phyloP scores from a whole-genome alignment of 1,140 invertebrate species.

The Drosophila mayri region DNA sequence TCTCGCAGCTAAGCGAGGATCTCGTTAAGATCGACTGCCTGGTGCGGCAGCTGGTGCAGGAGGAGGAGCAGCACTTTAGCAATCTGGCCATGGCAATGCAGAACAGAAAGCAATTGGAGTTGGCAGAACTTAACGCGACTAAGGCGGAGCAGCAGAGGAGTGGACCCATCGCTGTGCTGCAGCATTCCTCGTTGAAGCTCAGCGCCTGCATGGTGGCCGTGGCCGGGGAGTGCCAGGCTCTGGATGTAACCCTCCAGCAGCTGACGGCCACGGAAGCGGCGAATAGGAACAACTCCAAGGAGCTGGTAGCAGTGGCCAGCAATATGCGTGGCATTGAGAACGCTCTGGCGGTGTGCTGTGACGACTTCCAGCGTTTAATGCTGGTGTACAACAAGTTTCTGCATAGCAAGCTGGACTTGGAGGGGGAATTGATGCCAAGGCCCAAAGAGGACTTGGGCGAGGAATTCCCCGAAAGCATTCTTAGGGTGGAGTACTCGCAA shows the following conservation, averaged over 20 bases:
- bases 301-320: constrained; percentile 74
- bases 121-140: constrained; percentile 63
- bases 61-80: constrained; percentile 80
- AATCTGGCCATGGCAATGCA: constrained; percentile 73
- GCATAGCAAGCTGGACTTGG: constrained; percentile 69
- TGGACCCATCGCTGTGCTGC: constrained; percentile 74
- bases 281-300: constrained; percentile 67
- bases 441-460: constrained; percentile 13
- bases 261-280: constrained; percentile 72
- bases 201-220: constrained; percentile 83
- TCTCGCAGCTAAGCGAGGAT: constrained; percentile 70
- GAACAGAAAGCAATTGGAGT: constrained; percentile 72
- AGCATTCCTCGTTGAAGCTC: constrained; percentile 78
- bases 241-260: constrained; percentile 75
- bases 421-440: constrained; percentile 7
- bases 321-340: constrained; percentile 82
- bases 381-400: constrained; percentile 83
- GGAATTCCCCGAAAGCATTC: constrained; percentile 76
- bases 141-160: constrained; percentile 58
- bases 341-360: constrained; percentile 75
- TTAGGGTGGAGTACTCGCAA: constrained; percentile 75
- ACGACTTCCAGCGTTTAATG: constrained; percentile 83
- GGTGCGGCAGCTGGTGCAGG: constrained; percentile 74
- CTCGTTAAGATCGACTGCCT: constrained; percentile 73
- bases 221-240: constrained; percentile 77